Evolutionary conservation across 2,113 vertebrate species (phyloP).

Genomic region (Numenius arquata): DNA sequence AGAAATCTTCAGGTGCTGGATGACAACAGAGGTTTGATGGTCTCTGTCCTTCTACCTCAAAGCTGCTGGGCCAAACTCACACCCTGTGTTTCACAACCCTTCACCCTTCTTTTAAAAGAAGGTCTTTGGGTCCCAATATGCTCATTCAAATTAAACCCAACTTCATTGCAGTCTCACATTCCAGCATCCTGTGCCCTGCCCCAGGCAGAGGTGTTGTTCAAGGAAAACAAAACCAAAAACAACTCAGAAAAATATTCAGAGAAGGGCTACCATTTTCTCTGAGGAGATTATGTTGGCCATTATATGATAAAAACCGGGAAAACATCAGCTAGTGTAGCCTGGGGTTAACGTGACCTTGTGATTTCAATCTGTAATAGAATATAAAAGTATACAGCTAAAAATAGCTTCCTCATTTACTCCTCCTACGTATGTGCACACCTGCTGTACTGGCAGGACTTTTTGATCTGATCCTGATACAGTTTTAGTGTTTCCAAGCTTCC

Average conservation of each 20-base stretch:
- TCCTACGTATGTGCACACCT: neutral
- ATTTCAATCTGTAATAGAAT: neutral
- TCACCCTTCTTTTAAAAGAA: neutral
- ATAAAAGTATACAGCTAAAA: neutral
- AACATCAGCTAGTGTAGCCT: neutral
- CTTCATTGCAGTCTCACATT: neutral
- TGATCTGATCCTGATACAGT: neutral
- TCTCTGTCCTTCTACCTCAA: neutral
- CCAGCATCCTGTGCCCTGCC: rapidly evolving
- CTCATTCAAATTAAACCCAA: neutral
- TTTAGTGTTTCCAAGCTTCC: neutral
- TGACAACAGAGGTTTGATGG: neutral
- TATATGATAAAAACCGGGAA: neutral
- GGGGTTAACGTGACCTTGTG: neutral
- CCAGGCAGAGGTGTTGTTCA: neutral
- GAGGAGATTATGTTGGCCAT: neutral
- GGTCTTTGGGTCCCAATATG: neutral
- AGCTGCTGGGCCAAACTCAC: neutral
- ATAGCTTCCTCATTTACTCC: neutral
- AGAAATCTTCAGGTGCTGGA: neutral
- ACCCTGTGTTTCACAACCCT: rapidly evolving
- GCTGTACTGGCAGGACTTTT: neutral
- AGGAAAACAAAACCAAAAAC: neutral
- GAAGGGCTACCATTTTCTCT: neutral
- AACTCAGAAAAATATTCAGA: neutral